Evolutionary conservation across 2,797 vertebrate species (phyloP).

Genomic region (Sebastes baramenuke): DNA sequence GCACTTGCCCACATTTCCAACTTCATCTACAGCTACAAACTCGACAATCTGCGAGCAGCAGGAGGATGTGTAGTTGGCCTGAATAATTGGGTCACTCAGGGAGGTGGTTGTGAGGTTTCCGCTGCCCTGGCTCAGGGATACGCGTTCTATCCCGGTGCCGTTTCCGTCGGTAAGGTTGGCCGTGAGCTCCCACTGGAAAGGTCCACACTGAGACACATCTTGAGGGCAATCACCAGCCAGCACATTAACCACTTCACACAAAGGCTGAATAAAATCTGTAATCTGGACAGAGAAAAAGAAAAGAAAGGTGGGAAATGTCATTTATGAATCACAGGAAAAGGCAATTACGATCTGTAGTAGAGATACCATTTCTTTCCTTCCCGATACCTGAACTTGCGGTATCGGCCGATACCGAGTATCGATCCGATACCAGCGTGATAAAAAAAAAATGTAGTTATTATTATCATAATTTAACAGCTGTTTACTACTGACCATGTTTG

Average conservation of each 20-base stretch:
- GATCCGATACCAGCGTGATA: too few species aligned
- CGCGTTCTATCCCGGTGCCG: slow-evolving; percentile 68
- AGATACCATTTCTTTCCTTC: too few species aligned
- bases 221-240: slow-evolving; percentile 48
- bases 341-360: not conserved
- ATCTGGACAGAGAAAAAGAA: slow-evolving; percentile 58
- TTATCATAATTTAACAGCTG: too few species aligned
- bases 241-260: slow-evolving; percentile 56
- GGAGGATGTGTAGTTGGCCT: slow-evolving; percentile 68
- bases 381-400: too few species aligned
- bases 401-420: too few species aligned
- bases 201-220: slow-evolving; percentile 59
- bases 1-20: slow-evolving; percentile 79
- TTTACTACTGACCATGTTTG: too few species aligned
- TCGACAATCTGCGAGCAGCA: slow-evolving; percentile 78
- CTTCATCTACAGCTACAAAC: slow-evolving; percentile 73
- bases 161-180: slow-evolving; percentile 76
- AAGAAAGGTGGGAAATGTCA: not conserved
- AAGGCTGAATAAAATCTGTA: slow-evolving; percentile 73
- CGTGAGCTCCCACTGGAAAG: slow-evolving; percentile 64
- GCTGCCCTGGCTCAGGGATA: slow-evolving; percentile 60
- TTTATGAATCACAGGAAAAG: not conserved
- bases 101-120: slow-evolving; percentile 52
- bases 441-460: too few species aligned
- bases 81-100: not conserved